Evolutionary conservation across 2,113 vertebrate species (phyloP).

Genomic region (Pseudopipra pipra): DNA sequence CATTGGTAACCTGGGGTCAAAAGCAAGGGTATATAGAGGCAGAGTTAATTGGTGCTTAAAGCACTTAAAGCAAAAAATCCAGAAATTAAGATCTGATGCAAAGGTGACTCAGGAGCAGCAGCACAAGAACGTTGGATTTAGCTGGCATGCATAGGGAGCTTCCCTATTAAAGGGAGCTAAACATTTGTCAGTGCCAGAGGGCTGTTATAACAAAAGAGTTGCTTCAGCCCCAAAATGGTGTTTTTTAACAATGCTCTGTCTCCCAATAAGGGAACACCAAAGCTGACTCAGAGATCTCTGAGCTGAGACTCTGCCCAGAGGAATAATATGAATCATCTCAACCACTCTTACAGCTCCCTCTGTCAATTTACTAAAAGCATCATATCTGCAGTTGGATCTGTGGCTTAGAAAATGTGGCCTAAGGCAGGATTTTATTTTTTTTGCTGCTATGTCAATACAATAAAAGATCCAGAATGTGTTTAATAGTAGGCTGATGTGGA

Average conservation of each 20-base stretch:
- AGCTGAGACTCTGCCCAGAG: slow-evolving; percentile 9
- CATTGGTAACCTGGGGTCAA: neutral
- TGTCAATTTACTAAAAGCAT: slow-evolving; percentile 41
- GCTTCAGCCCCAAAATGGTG: neutral
- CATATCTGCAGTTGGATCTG: slow-evolving; percentile 47
- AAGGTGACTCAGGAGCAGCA: neutral
- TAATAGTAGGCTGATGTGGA: neutral
- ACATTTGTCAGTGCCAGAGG: neutral
- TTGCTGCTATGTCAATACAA: neutral
- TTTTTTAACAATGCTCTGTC: neutral
- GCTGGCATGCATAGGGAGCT: neutral
- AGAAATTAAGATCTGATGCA: neutral
- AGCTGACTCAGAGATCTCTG: slow-evolving; percentile 31
- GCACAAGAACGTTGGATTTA: neutral
- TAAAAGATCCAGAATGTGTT: neutral
- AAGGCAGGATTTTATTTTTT: neutral
- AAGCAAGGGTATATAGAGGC: neutral
- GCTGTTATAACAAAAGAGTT: neutral
- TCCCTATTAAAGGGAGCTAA: neutral
- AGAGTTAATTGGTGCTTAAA: neutral
- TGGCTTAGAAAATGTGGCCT: slow-evolving; percentile 15
- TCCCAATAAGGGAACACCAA: slow-evolving; percentile 8
- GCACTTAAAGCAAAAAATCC: neutral
- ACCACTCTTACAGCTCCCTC: neutral
- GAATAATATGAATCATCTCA: slow-evolving; percentile 35